Conservation (phyloP, 2,888 invertebrate genomes). For the Eupithecia pulchellata region DNA sequence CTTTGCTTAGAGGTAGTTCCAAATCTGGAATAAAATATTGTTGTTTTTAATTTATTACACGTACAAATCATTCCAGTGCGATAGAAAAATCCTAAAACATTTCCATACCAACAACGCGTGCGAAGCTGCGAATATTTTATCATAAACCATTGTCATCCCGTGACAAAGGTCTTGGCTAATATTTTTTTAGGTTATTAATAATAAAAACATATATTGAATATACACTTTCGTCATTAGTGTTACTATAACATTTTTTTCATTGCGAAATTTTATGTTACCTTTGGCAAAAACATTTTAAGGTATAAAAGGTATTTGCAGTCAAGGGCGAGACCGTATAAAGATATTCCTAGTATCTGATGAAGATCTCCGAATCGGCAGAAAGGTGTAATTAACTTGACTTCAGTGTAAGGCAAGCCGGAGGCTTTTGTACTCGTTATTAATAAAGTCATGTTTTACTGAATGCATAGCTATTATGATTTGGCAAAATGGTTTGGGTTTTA, state of each 20-base stretch:
- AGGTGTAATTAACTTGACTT: conserved; percentile 57
- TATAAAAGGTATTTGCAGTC: background rate
- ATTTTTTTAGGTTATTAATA: too few relatives aligned
- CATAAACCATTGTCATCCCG: too few relatives aligned
- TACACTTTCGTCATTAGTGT: too few relatives aligned
- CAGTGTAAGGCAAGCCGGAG: conserved; percentile 54
- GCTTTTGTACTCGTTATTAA: conserved; percentile 36
- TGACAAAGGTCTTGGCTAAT: too few relatives aligned
- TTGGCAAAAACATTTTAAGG: background rate
- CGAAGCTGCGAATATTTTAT: background rate
- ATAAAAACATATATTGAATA: too few relatives aligned
- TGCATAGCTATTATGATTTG: conserved; percentile 51
- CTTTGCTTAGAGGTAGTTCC: background rate
- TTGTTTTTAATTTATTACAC: too few relatives aligned
- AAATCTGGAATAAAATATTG: background rate
- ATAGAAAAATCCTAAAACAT: background rate
- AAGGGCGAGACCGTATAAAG: conserved; percentile 48
- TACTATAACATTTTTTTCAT: background rate
- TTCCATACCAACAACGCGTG: background rate
- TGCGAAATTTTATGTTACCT: background rate
- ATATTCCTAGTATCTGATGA: conserved; percentile 58
- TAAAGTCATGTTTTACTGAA: conserved; percentile 27
- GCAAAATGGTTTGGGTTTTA: conserved; percentile 38
- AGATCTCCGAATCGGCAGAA: conserved; percentile 64
- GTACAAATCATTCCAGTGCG: too few relatives aligned